A percentile compares a stretch with the other conserved stretches of the same genome.
Evolutionary conservation across 1,140 invertebrate genomes (phyloP).

Genomic region (Pachypsylla venusta): DNA sequence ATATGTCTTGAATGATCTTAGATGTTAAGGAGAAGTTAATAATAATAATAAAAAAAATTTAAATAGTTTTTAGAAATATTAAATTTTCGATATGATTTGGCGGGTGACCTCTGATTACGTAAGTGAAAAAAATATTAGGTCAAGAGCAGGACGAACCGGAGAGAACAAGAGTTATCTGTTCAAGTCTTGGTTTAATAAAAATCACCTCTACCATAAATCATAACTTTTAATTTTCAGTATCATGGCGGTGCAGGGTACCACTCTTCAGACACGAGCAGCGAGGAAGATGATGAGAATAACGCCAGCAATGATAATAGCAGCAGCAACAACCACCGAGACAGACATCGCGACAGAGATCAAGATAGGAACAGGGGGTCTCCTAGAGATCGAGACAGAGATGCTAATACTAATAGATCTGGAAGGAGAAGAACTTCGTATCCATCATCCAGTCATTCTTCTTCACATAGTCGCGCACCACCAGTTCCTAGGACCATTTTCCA

Average conservation of each 20-base stretch:
- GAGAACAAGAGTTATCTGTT: too few relatives aligned
- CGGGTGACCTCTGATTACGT: too few relatives aligned
- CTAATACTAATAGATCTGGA: slow-evolving; percentile 22
- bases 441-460: background rate
- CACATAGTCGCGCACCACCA: slow-evolving; percentile 16
- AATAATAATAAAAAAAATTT: too few relatives aligned
- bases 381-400: slow-evolving; percentile 29
- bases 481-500: slow-evolving; percentile 45
- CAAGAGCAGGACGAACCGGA: too few relatives aligned
- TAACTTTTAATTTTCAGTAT: slow-evolving; percentile 36
- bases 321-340: slow-evolving; percentile 22
- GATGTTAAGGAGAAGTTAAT: too few relatives aligned
- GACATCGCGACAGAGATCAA: slow-evolving; percentile 24
- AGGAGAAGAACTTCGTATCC: background rate
- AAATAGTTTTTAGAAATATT: too few relatives aligned
- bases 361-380: slow-evolving; percentile 1
- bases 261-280: slow-evolving; percentile 28
- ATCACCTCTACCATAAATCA: too few relatives aligned
- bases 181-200: slow-evolving; percentile 1
- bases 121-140: too few relatives aligned
- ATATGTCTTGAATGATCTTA: too few relatives aligned
- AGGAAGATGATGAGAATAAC: slow-evolving; percentile 32
- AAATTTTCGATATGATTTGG: too few relatives aligned
- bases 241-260: slow-evolving; percentile 32
- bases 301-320: slow-evolving; percentile 14